phyloP scores from a whole-genome alignment of 2,888 invertebrate species.

The Alloplasta piceator region DNA sequence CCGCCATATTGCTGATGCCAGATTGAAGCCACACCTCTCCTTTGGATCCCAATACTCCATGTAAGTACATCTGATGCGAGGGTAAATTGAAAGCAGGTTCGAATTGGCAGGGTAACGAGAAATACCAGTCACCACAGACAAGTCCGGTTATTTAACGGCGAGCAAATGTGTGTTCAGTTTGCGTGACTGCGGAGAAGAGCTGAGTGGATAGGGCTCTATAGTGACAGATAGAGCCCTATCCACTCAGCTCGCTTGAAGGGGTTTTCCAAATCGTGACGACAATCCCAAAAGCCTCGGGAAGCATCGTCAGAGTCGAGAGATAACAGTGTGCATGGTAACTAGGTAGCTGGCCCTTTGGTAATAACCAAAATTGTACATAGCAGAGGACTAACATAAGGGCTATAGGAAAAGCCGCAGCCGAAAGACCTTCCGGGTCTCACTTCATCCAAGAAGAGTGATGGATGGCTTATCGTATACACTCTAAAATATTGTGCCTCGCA shows the following conservation, averaged over 20 bases:
- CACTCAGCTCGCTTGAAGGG: slow-evolving; percentile 44
- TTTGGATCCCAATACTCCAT: too few species aligned
- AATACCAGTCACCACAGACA: slow-evolving; percentile 18
- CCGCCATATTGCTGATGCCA: too few species aligned
- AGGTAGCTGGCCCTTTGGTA: slow-evolving; percentile 11
- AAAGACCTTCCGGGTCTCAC: slow-evolving; percentile 25
- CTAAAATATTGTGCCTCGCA: slow-evolving; percentile 5
- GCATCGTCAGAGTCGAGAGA: slow-evolving; percentile 1
- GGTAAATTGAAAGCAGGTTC: slow-evolving; percentile 25
- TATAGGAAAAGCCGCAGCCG: slow-evolving; percentile 5
- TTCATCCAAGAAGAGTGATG: slow-evolving; percentile 31
- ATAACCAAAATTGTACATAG: slow-evolving; percentile 8
- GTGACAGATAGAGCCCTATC: too few species aligned
- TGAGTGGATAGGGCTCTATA: slow-evolving; percentile 21
- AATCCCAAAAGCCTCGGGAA: slow-evolving; percentile 39
- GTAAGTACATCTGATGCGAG: background rate
- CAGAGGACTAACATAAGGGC: background rate
- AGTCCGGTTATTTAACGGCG: slow-evolving; percentile 48
- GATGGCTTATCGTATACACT: slow-evolving; percentile 38
- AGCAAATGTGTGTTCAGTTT: slow-evolving; percentile 8
- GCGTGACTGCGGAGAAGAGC: slow-evolving; percentile 18
- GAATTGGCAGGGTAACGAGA: slow-evolving; percentile 6
- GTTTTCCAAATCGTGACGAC: slow-evolving; percentile 57
- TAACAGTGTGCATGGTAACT: slow-evolving; percentile 10
- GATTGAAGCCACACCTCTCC: too few species aligned